Evolutionary conservation across 2,888 invertebrate species (phyloP).

Genomic region (Tortrix viridana): DNA sequence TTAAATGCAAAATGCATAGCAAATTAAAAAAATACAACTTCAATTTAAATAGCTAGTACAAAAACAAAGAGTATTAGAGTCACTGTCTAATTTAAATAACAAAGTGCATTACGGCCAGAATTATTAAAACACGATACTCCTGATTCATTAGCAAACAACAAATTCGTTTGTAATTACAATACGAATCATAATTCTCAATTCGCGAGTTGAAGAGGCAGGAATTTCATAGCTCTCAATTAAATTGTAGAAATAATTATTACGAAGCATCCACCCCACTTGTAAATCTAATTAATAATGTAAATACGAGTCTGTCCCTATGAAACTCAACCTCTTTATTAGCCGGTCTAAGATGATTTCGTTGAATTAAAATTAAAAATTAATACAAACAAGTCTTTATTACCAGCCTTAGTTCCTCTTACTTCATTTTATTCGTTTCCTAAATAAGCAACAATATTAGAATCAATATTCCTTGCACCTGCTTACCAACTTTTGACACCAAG

Average conservation of each 20-base stretch:
- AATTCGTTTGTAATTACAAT: slow-evolving; percentile 19
- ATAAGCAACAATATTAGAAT: slow-evolving; percentile 1
- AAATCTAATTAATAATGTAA: slow-evolving; percentile 78
- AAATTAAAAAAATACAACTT: too few species aligned
- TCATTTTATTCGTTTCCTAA: neutral
- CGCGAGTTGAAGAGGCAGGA: slow-evolving; percentile 62
- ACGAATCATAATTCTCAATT: slow-evolving; percentile 33
- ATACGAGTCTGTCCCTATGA: slow-evolving; percentile 63
- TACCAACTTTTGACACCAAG: slow-evolving; percentile 73
- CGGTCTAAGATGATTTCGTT: slow-evolving; percentile 51
- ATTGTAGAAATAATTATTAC: slow-evolving; percentile 77
- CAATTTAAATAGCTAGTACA: too few species aligned
- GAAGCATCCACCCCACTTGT: slow-evolving; percentile 75
- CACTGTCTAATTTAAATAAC: too few species aligned
- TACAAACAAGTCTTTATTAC: slow-evolving; percentile 7
- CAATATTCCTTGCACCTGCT: slow-evolving; percentile 61
- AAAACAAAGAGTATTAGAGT: too few species aligned
- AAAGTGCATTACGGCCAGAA: too few species aligned
- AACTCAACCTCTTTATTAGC: slow-evolving; percentile 55
- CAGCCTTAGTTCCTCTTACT: too few species aligned
- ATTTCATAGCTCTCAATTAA: slow-evolving; percentile 81
- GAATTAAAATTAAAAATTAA: slow-evolving; percentile 28
- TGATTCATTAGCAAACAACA: neutral
- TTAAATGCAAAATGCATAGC: too few species aligned
- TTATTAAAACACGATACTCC: too few species aligned